phyloP scores from a whole-genome alignment of 2,113 vertebrate species.

The Plestiodon gilberti region DNA sequence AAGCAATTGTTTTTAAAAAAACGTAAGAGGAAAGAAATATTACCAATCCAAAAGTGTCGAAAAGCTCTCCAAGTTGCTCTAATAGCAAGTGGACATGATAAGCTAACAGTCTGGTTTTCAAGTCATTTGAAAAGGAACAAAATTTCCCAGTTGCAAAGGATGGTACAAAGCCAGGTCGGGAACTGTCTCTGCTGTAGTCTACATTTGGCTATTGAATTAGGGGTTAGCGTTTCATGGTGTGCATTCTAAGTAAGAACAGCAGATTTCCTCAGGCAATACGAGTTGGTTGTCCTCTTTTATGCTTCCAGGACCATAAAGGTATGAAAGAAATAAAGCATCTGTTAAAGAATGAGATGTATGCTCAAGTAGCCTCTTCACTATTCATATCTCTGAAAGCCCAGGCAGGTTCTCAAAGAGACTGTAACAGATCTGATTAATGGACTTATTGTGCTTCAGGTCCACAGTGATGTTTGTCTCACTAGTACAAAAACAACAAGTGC shows the following conservation, averaged over 20 bases:
- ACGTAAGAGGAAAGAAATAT: neutral
- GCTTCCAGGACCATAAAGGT: constrained; percentile 49
- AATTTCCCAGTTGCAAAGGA: constrained; percentile 1
- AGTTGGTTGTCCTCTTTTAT: constrained; percentile 50
- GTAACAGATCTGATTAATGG: constrained; percentile 36
- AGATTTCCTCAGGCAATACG: constrained; percentile 53
- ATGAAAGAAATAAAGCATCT: constrained; percentile 36
- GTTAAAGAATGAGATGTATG: constrained; percentile 35
- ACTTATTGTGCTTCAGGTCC: constrained; percentile 19
- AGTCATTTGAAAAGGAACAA: constrained; percentile 9
- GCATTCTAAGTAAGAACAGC: constrained; percentile 18
- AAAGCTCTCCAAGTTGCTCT: neutral
- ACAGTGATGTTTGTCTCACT: constrained; percentile 26
- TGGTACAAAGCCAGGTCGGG: neutral
- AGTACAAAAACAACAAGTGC: constrained; percentile 46
- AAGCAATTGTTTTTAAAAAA: neutral
- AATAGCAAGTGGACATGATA: neutral
- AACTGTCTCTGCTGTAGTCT: constrained; percentile 25
- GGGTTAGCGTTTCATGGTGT: neutral
- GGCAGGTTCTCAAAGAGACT: constrained; percentile 5
- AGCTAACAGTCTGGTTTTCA: neutral
- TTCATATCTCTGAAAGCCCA: constrained; percentile 7
- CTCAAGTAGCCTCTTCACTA: constrained; percentile 53
- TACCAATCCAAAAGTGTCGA: neutral
- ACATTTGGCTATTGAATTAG: neutral